Evolutionary conservation across 2,797 vertebrate genomes (phyloP).

Genomic region (Spinus pinus): DNA sequence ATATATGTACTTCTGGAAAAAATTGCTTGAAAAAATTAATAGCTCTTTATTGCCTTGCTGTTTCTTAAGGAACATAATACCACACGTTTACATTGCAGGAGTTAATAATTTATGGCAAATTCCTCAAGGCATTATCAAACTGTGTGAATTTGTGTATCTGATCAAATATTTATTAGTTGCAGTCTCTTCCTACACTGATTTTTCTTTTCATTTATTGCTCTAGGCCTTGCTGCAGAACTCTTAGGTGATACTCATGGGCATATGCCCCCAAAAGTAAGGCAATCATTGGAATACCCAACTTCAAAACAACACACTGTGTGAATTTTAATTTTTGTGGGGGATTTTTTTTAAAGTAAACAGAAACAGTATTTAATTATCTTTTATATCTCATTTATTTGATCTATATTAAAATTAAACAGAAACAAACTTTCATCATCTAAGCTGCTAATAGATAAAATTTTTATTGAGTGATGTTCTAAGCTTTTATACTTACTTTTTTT

Average conservation of each 20-base stretch:
- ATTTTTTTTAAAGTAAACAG: slow-evolving; percentile 19
- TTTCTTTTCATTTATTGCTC: slow-evolving; percentile 60
- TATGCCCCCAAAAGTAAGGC: slow-evolving; percentile 36
- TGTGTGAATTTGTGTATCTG: slow-evolving; percentile 73
- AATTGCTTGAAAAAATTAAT: background rate
- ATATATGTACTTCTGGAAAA: background rate
- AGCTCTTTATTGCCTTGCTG: background rate
- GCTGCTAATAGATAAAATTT: background rate
- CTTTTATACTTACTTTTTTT: background rate
- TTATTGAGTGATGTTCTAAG: background rate
- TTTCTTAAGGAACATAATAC: slow-evolving; percentile 14
- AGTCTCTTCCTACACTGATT: slow-evolving; percentile 64
- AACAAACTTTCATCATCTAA: slow-evolving; percentile 7
- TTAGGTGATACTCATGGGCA: slow-evolving; percentile 51
- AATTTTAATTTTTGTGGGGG: slow-evolving; percentile 24
- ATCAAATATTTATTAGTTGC: slow-evolving; percentile 77
- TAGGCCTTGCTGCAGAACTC: slow-evolving; percentile 19
- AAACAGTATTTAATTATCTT: slow-evolving; percentile 16
- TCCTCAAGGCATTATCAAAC: slow-evolving; percentile 75
- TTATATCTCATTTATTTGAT: slow-evolving; percentile 21
- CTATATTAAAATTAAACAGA: slow-evolving; percentile 22
- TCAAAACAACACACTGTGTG: slow-evolving; percentile 45
- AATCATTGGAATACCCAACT: slow-evolving; percentile 46
- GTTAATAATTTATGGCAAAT: slow-evolving; percentile 73
- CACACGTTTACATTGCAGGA: slow-evolving; percentile 5